Evolutionary conservation across 2,888 invertebrate genomes (phyloP), one percentile per base, ranked within the genome.

Genomic region (Orchestes rusci): DNA sequence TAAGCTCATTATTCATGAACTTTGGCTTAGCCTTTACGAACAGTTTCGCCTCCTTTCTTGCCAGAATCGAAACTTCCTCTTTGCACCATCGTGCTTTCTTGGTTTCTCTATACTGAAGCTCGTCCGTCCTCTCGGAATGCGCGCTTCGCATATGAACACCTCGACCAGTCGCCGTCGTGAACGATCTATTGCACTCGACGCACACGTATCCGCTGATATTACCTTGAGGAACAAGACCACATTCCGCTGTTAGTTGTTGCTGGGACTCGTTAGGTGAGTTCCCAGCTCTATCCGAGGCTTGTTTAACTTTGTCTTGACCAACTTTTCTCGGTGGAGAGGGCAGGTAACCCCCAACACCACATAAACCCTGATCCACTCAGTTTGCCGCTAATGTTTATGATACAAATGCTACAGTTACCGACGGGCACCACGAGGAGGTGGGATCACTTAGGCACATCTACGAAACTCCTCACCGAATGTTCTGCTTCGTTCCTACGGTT

Each of bases 281-380:
- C n/a, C n/a, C n/a, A 8, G 16, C 16, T 35, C 17, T 3, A 35
- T 35, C 35, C 35, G 35, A 35, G 35, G 35, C 35, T 35, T 8
- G 5, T 31, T 35, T 35, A 16, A 16, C 10, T 31, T 8, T 37
- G n/a, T 28, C 35, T 20, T 12, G 16, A 35, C 27, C 34, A 35
- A 36, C 34, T 46, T 47, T 46, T 50, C 8, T 31, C 15, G 15
- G 13, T 2, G 12, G 31, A 13, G 13, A 13, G 31, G 31, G 31
- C 31, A 12, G 31, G 31, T 15, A 31, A 31, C 31, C 31, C 2
- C 31, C 10, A 31, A 13, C 12, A 15, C 2, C 31, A 15, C 15
- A n/a, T n/a, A n/a, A n/a, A n/a, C n/a, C n/a, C n/a, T n/a, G n/a
- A n/a, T n/a, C n/a, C n/a, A n/a, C n/a, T n/a, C n/a, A n/a, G n/a